phyloP scores from a whole-genome alignment of 2,888 invertebrate species.

The Augochlorella aurata region DNA sequence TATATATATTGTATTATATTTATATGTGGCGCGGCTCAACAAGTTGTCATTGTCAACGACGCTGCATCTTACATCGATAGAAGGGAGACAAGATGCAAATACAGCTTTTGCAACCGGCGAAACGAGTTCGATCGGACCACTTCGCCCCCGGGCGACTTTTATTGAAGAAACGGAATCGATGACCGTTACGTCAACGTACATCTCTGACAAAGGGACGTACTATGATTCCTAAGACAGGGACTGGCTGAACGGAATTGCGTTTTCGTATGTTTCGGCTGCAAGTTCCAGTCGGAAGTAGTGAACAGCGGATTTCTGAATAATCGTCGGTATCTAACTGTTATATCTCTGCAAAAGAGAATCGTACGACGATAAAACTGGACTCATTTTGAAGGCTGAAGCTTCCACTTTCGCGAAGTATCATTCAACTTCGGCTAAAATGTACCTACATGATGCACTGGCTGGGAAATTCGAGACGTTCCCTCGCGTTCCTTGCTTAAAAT shows the following conservation, averaged over 20 bases:
- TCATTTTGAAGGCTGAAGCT: too few species aligned
- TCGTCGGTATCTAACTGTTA: too few species aligned
- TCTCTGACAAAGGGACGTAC: not conserved
- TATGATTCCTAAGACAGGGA: not conserved
- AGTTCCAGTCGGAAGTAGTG: not conserved
- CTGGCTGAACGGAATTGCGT: not conserved
- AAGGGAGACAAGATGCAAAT: slow-evolving; percentile 25
- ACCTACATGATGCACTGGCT: too few species aligned
- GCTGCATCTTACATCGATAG: slow-evolving; percentile 13
- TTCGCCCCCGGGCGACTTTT: slow-evolving; percentile 32
- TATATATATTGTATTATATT: not conserved
- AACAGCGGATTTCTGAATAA: too few species aligned
- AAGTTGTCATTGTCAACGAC: slow-evolving; percentile 46
- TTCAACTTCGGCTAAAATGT: too few species aligned
- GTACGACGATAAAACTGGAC: too few species aligned
- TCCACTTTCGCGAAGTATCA: too few species aligned
- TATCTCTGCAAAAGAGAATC: too few species aligned
- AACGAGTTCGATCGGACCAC: slow-evolving; percentile 42
- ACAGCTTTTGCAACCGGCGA: slow-evolving; percentile 33
- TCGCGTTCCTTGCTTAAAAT: too few species aligned
- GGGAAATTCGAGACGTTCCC: too few species aligned
- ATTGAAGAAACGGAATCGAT: slow-evolving; percentile 33
- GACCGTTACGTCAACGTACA: slow-evolving; percentile 39
- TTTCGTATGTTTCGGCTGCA: not conserved
- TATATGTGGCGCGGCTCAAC: not conserved